A percentile compares a stretch with the other conserved stretches of the same genome.
These are phyloP conservation scores for Schizaphis graminum DNA, from an alignment of 2,888 invertebrate species.

Conservation along the genomic window DNA sequence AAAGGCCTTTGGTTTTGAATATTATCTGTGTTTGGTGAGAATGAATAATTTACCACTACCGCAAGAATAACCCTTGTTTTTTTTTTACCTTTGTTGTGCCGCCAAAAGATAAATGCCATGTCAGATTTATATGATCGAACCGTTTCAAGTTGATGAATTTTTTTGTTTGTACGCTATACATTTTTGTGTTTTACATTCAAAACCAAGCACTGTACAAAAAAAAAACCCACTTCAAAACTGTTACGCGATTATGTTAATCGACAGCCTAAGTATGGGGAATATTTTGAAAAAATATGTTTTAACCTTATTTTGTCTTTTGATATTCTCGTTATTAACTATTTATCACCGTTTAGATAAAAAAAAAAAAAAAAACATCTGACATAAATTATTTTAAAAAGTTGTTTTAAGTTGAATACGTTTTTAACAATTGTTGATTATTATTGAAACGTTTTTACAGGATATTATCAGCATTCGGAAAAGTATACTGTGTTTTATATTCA, in stretches of 20 bases:
- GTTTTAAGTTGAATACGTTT: background rate
- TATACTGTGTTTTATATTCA: background rate
- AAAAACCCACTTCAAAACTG: background rate
- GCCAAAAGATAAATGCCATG: background rate
- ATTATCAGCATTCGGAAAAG: background rate
- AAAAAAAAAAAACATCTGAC: background rate
- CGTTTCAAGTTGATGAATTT: background rate
- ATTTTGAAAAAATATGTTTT: background rate
- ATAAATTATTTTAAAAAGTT: background rate
- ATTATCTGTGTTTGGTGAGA: background rate
- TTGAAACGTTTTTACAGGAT: background rate
- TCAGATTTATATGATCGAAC: constrained; percentile 2
- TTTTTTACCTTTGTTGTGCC: constrained; percentile 10
- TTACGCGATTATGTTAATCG: background rate
- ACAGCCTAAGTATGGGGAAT: background rate
- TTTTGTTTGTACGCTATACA: background rate
- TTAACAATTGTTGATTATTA: background rate
- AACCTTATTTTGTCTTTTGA: background rate
- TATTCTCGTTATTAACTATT: background rate
- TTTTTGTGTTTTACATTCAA: background rate
- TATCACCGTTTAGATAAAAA: background rate
- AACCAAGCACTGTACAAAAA: background rate
- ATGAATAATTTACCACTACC: constrained; percentile 18
- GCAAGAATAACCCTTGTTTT: background rate
- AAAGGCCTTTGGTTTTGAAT: constrained; percentile 33